phyloP scores from a whole-genome alignment of 2,888 invertebrate genomes.

The Nesidiocoris tenuis region DNA sequence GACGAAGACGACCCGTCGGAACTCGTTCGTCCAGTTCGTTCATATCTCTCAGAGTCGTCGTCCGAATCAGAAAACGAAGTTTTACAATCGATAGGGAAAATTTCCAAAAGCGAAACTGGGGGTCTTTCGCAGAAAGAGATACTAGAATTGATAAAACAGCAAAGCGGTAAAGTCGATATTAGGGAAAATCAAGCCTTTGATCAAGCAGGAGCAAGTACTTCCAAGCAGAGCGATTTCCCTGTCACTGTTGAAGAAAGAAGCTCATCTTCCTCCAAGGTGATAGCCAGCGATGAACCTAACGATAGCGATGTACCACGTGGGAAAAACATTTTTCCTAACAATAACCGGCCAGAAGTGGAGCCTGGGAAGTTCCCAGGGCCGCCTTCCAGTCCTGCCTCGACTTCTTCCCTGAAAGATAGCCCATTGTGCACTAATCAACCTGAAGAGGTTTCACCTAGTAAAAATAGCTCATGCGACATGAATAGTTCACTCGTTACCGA shows the following conservation, averaged over 20 bases:
- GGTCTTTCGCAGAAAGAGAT: conserved; percentile 73
- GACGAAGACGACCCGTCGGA: conserved; percentile 31
- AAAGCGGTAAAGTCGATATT: conserved; percentile 43
- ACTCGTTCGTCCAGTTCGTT: background rate
- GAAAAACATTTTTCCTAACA: conserved; percentile 31
- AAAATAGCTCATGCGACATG: conserved; percentile 5
- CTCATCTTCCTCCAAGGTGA: background rate
- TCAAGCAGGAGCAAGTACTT: conserved; percentile 2
- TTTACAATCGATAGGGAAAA: background rate
- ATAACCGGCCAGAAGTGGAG: conserved; percentile 39
- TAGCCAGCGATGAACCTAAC: conserved; percentile 27
- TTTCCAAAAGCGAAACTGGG: conserved; percentile 14
- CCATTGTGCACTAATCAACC: conserved; percentile 16
- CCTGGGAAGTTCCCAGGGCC: conserved; percentile 45
- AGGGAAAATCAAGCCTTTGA: background rate
- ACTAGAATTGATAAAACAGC: conserved; percentile 54
- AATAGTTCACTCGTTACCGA: background rate
- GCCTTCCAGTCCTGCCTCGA: conserved; percentile 4
- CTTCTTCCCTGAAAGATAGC: conserved; percentile 17
- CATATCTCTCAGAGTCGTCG: background rate
- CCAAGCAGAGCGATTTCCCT: conserved; percentile 11
- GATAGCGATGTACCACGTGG: conserved; percentile 28
- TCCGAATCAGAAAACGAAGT: conserved; percentile 18
- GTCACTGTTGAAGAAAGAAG: conserved; percentile 7
- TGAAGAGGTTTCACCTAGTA: conserved; percentile 23